Percentiles rank a stretch among this genome's conserved stretches.
These are phyloP conservation scores for Columba livia DNA, from an alignment of 2,113 vertebrate species.

Conservation along the genomic window DNA sequence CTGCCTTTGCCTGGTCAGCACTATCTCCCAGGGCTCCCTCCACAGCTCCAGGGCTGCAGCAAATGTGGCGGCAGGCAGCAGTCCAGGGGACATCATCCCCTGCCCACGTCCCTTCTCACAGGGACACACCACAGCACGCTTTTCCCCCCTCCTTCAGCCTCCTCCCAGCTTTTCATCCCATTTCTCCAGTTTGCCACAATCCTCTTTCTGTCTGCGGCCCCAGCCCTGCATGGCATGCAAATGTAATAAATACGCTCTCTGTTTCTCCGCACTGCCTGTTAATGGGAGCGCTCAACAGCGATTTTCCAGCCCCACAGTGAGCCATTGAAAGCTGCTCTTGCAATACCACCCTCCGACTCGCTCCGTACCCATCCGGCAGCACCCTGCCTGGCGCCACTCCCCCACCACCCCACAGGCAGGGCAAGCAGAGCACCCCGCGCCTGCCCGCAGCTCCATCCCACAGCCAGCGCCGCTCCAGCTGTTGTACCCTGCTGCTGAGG, in stretches of 20 bases:
- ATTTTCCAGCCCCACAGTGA: slow-evolving; percentile 23
- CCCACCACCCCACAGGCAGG: accelerated
- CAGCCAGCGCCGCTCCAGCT: neutral
- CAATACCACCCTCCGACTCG: accelerated
- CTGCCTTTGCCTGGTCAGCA: neutral
- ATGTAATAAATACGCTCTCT: slow-evolving; percentile 33
- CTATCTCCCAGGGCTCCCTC: neutral
- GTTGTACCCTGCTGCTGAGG: neutral
- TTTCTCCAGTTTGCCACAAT: slow-evolving; percentile 44
- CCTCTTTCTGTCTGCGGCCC: slow-evolving; percentile 4
- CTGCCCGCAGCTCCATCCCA: neutral
- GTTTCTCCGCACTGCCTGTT: neutral
- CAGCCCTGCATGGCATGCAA: neutral
- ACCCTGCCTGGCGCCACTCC: neutral
- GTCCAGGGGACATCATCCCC: neutral
- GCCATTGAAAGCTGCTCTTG: neutral
- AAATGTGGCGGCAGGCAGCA: neutral
- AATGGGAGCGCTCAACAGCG: neutral
- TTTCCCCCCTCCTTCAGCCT: neutral
- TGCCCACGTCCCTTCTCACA: accelerated
- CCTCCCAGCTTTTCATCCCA: neutral
- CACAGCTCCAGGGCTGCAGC: neutral
- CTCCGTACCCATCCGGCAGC: neutral
- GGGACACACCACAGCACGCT: accelerated
- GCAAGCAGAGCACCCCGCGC: neutral